Evolutionary conservation across 1,140 invertebrate species (phyloP).

Genomic region (Nylanderia fulva): DNA sequence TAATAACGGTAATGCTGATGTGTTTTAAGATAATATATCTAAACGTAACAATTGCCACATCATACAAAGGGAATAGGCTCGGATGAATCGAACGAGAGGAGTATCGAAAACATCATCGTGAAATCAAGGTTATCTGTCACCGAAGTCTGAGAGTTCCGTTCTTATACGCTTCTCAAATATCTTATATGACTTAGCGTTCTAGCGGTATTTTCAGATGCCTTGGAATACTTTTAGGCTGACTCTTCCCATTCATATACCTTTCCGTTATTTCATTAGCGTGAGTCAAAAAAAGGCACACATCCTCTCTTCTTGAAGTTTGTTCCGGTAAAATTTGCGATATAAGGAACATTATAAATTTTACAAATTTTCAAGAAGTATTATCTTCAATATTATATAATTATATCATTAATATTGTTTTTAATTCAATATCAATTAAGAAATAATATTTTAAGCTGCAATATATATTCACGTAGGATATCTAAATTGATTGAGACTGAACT

Average conservation of each 20-base stretch:
- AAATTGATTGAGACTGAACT: background rate
- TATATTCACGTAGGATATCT: no score
- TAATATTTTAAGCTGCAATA: background rate
- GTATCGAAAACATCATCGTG: background rate
- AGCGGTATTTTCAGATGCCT: conserved; percentile 52
- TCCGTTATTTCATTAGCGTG: background rate
- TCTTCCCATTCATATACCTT: conserved; percentile 12
- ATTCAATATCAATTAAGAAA: no score
- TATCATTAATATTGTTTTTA: no score
- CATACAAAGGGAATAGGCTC: background rate
- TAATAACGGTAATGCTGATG: background rate
- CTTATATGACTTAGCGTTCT: conserved; percentile 20
- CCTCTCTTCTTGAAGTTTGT: conserved; percentile 13
- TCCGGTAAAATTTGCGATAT: conserved; percentile 33
- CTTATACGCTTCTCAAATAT: conserved; percentile 20
- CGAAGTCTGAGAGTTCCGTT: conserved; percentile 3
- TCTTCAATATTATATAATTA: no score
- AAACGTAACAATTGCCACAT: conserved; percentile 12
- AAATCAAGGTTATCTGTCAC: background rate
- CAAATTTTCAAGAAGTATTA: background rate
- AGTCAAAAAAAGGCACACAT: background rate
- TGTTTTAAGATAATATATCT: background rate
- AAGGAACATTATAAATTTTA: background rate
- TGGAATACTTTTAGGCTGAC: conserved; percentile 44
- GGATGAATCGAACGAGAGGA: background rate